Conservation (phyloP, 2,113 vertebrate species). For the Prunella himalayana region DNA sequence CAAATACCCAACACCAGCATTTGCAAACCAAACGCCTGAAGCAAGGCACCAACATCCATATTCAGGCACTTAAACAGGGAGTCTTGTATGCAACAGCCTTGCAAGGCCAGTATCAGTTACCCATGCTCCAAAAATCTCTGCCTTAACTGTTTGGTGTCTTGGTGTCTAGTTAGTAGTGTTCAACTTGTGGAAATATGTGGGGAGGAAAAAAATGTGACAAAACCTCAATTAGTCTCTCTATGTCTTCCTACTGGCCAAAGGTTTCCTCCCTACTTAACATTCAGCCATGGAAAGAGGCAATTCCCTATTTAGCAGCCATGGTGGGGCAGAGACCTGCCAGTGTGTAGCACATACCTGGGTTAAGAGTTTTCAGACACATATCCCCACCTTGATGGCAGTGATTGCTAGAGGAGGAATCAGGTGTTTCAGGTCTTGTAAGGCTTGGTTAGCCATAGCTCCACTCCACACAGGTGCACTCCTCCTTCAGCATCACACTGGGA, state of each 20-base stretch:
- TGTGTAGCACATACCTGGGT: background rate
- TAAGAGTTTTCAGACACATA: background rate
- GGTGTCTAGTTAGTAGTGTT: background rate
- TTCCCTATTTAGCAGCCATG: background rate
- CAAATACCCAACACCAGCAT: slow-evolving; percentile 26
- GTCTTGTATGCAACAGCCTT: background rate
- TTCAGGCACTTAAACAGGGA: background rate
- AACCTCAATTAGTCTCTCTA: background rate
- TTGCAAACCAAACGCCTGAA: slow-evolving; percentile 4
- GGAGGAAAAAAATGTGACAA: background rate
- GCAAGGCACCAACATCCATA: background rate
- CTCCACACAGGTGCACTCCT: background rate
- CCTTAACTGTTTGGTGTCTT: slow-evolving; percentile 10
- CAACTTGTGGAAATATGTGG: background rate
- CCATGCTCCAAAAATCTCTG: background rate
- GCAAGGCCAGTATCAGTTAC: background rate
- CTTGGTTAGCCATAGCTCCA: background rate
- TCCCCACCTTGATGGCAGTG: background rate
- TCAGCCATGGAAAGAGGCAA: background rate
- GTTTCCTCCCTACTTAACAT: background rate
- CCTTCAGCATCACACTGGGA: background rate
- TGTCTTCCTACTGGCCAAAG: background rate
- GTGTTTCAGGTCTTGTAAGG: background rate
- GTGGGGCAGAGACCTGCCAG: background rate
- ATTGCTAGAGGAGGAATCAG: background rate